phyloP scores from a whole-genome alignment of 2,113 vertebrate species.

The Cochlearius cochlearius region DNA sequence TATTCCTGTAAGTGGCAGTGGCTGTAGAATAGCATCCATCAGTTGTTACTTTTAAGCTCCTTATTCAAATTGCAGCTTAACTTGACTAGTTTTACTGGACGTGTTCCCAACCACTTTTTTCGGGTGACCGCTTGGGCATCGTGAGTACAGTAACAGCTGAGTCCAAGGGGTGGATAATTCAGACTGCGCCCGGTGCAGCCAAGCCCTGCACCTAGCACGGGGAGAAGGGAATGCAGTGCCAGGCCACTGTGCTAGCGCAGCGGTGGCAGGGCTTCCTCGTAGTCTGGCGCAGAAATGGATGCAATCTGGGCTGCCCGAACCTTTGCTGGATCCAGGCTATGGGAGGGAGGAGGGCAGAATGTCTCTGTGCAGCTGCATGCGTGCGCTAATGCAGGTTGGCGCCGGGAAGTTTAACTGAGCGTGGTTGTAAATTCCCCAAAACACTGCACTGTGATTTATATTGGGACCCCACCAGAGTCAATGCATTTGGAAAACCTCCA shows the following conservation, averaged over 20 bases:
- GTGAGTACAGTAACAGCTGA: not conserved
- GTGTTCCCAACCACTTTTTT: not conserved
- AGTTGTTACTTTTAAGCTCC: not conserved
- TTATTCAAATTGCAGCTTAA: not conserved
- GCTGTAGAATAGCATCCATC: not conserved
- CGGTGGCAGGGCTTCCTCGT: accelerated
- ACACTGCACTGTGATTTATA: not conserved
- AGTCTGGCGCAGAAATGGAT: not conserved
- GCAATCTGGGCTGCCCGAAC: not conserved
- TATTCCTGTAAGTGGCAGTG: not conserved
- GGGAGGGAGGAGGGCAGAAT: not conserved
- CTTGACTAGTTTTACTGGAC: not conserved
- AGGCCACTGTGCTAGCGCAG: not conserved
- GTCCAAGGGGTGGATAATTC: not conserved
- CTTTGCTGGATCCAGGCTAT: not conserved
- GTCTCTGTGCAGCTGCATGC: not conserved
- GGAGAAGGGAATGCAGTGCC: not conserved
- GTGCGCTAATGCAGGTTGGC: accelerated
- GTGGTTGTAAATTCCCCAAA: not conserved
- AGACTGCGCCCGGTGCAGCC: not conserved
- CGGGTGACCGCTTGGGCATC: not conserved
- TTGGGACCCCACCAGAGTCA: not conserved
- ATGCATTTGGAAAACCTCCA: not conserved
- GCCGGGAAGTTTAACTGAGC: not conserved
- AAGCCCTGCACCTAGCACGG: not conserved